Evolutionary conservation across 2,888 invertebrate species (phyloP).

Genomic region (Eristalis intricaria): DNA sequence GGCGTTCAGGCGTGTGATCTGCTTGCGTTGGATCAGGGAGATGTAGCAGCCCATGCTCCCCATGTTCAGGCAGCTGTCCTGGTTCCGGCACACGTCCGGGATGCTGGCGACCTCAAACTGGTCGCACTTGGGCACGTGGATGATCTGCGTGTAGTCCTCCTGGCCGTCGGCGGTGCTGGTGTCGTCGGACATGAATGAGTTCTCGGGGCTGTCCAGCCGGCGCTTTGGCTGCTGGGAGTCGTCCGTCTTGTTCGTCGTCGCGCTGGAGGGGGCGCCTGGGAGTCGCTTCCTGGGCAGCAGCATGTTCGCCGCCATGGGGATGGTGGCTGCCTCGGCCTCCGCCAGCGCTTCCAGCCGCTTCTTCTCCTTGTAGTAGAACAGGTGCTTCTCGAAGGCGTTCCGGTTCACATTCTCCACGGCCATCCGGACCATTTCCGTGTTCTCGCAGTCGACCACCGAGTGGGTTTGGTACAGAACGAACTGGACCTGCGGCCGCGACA

Average conservation of each 20-base stretch:
- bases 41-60: conserved; percentile 84
- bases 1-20: conserved; percentile 88
- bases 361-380: conserved; percentile 79
- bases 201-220: conserved; percentile 11
- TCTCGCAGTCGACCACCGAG: conserved; percentile 89
- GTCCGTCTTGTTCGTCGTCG: conserved; percentile 48
- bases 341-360: conserved; percentile 78
- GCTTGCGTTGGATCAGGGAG: conserved; percentile 84
- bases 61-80: conserved; percentile 81
- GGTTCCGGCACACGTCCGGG: conserved; percentile 84
- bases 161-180: background rate
- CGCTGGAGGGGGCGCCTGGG: conserved; percentile 65
- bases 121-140: conserved; percentile 77
- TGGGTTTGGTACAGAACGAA: conserved; percentile 91
- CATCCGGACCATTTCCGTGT: conserved; percentile 87
- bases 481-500: conserved; percentile 92
- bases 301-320: conserved; percentile 76
- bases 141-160: background rate
- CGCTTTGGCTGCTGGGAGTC: conserved; percentile 14
- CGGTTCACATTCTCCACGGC: conserved; percentile 88
- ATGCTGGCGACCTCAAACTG: conserved; percentile 86
- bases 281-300: conserved; percentile 76
- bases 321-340: conserved; percentile 77
- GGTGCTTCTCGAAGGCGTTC: conserved; percentile 86
- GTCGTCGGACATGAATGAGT: conserved; percentile 41